These are phyloP conservation scores for Ganaspis brasiliensis DNA, from an alignment of 2,888 invertebrate genomes.

Conservation along the genomic window DNA sequence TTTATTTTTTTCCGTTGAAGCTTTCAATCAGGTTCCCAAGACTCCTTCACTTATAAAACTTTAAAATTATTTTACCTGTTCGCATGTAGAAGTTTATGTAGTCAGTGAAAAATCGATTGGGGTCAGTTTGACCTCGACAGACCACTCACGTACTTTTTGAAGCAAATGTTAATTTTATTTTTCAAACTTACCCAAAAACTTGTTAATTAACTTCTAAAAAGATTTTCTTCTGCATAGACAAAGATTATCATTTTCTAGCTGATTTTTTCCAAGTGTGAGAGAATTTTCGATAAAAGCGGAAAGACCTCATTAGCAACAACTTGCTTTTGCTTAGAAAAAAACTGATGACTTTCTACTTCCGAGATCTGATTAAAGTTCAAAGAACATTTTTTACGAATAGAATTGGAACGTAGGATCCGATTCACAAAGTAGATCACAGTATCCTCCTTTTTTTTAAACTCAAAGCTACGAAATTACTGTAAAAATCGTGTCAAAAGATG, in stretches of 20 bases:
- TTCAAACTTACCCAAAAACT: neutral
- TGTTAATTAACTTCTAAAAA: neutral
- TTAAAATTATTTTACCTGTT: conserved; percentile 27
- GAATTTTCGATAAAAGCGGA: conserved; percentile 21
- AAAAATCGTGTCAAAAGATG: conserved; percentile 2
- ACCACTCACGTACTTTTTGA: neutral
- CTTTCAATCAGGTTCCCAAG: conserved; percentile 13
- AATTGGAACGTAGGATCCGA: conserved; percentile 12
- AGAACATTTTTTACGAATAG: conserved; percentile 15
- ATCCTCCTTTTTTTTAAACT: conserved; percentile 6
- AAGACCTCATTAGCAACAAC: neutral
- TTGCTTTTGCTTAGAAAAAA: conserved; percentile 15
- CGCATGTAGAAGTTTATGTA: conserved; percentile 5
- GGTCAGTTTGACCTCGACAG: conserved; percentile 29
- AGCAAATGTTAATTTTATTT: neutral
- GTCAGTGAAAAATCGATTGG: conserved; percentile 29
- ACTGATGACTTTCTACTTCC: conserved; percentile 26
- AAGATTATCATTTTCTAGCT: neutral
- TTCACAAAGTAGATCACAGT: conserved; percentile 13
- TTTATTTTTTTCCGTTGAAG: neutral
- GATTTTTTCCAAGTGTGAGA: neutral
- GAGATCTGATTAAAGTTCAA: conserved; percentile 34
- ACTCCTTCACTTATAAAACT: conserved; percentile 17
- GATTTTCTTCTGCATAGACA: neutral
- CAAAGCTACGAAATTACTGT: neutral